Evolutionary conservation across 2,888 invertebrate species (phyloP).

Genomic region (Thymelicus lineola): DNA sequence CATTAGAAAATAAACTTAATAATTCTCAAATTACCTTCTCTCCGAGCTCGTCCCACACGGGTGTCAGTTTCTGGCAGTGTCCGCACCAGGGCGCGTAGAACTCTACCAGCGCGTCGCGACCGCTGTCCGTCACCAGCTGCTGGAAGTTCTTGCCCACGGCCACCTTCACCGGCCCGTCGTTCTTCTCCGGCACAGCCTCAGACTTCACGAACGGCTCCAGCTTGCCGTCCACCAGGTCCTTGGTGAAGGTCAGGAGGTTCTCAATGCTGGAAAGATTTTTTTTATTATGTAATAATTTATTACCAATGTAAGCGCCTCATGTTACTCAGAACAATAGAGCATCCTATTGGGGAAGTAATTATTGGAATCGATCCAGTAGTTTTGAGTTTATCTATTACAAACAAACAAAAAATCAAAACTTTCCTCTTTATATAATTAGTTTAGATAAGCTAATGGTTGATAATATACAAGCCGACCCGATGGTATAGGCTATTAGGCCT

Average conservation of each 20-base stretch:
- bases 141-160: constrained; percentile 99
- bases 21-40: constrained; percentile 85
- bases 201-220: constrained; percentile 98
- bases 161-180: constrained; percentile 93
- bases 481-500: too few species aligned
- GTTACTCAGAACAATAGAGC: too few species aligned
- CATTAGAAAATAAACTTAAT: too few species aligned
- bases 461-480: too few species aligned
- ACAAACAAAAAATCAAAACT: too few species aligned
- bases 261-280: constrained; percentile 88
- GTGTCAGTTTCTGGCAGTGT: constrained; percentile 98
- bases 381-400: too few species aligned
- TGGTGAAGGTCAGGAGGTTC: constrained; percentile 92
- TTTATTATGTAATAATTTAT: too few species aligned
- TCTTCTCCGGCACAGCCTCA: constrained; percentile 94
- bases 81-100: constrained; percentile 99
- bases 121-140: constrained; percentile 95
- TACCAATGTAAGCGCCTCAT: too few species aligned
- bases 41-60: constrained; percentile 97
- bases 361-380: too few species aligned
- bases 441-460: too few species aligned
- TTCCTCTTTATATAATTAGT: too few species aligned
- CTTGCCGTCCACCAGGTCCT: constrained; percentile 91
- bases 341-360: too few species aligned
- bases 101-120: constrained; percentile 97